phyloP scores from a whole-genome alignment of 2,113 vertebrate species.

The Phylloscopus whistleri region DNA sequence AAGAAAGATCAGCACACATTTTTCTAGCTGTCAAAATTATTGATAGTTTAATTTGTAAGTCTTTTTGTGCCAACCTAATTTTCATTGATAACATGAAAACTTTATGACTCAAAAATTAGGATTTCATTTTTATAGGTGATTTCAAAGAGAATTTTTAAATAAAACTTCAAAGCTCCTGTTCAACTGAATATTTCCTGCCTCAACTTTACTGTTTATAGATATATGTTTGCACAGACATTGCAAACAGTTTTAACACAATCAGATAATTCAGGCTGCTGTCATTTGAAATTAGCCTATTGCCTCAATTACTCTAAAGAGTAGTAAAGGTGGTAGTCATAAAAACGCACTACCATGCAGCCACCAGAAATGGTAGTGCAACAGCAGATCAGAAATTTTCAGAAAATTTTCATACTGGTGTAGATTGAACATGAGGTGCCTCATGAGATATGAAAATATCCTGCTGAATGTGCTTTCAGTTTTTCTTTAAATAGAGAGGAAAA shows the following conservation, averaged over 20 bases:
- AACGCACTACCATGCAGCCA: not conserved
- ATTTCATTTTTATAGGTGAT: slow-evolving; percentile 6
- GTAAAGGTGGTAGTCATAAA: not conserved
- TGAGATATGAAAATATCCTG: not conserved
- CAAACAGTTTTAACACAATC: not conserved
- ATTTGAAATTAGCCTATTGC: not conserved
- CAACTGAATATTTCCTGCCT: not conserved
- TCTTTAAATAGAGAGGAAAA: not conserved
- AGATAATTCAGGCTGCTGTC: not conserved
- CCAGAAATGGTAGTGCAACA: not conserved
- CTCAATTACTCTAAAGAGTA: not conserved
- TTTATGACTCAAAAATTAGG: slow-evolving; percentile 4
- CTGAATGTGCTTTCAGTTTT: not conserved
- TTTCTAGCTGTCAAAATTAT: slow-evolving; percentile 14
- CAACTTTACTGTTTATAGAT: not conserved
- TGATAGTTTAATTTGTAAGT: slow-evolving; percentile 42
- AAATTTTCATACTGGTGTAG: not conserved
- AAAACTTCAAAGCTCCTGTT: slow-evolving; percentile 1
- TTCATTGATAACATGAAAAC: not conserved
- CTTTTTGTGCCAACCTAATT: slow-evolving; percentile 25
- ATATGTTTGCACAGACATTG: not conserved
- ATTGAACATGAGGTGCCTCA: not conserved
- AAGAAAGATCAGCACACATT: not conserved
- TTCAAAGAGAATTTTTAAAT: slow-evolving; percentile 35
- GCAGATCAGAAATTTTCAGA: not conserved